These are phyloP conservation scores for Brachypalpus laphriformis DNA, from an alignment of 2,888 invertebrate genomes.

Conservation along the genomic window DNA sequence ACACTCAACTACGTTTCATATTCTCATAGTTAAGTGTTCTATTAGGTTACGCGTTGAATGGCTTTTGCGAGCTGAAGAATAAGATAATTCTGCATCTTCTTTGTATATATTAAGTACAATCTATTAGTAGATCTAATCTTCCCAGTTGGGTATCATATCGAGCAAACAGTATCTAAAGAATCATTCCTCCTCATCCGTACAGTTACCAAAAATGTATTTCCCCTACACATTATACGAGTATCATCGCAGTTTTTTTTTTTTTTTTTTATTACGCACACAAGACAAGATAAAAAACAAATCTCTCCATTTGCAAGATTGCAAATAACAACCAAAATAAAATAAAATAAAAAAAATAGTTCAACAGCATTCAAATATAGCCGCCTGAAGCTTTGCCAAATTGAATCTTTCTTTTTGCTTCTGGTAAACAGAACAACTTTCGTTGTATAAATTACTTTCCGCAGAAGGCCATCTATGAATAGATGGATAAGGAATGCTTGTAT, in stretches of 20 bases:
- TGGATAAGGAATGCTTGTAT: not conserved
- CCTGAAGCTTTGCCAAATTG: slow-evolving; percentile 8
- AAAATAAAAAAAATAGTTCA: not conserved
- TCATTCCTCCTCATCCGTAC: not conserved
- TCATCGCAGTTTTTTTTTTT: not conserved
- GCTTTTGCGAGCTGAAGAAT: too few species aligned
- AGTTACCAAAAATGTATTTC: not conserved
- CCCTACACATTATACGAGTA: not conserved
- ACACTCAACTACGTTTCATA: too few species aligned
- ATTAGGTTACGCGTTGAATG: too few species aligned
- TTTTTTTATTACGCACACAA: not conserved
- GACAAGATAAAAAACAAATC: not conserved
- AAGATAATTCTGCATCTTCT: too few species aligned
- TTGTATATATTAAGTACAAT: not conserved
- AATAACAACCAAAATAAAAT: not conserved
- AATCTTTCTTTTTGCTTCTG: not conserved
- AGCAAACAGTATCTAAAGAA: too few species aligned
- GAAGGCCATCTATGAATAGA: slow-evolving; percentile 26
- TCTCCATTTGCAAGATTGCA: not conserved
- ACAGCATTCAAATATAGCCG: not conserved
- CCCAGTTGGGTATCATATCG: too few species aligned
- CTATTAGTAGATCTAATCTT: not conserved
- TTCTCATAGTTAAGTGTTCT: too few species aligned
- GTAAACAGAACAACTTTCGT: slow-evolving; percentile 2
- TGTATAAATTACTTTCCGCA: not conserved